These are phyloP conservation scores for Leiothrix lutea DNA, from an alignment of 2,113 vertebrate genomes.

Conservation along the genomic window DNA sequence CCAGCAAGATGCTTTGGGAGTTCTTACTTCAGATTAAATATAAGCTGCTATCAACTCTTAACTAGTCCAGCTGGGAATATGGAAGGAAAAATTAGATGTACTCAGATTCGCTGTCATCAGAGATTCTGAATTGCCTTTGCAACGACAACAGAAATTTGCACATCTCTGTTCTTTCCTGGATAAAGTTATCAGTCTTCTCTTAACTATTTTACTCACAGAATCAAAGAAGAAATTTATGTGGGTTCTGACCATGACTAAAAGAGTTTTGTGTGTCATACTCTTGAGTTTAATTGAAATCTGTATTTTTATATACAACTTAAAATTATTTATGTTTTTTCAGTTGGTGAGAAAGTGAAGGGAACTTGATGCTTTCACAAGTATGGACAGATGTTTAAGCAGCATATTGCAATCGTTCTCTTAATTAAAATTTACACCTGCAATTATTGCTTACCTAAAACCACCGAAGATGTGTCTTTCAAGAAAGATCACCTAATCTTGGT, in stretches of 20 bases:
- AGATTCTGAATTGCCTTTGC: neutral
- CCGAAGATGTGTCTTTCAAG: neutral
- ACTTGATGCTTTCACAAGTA: neutral
- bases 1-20: constrained; percentile 1
- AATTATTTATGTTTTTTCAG: neutral
- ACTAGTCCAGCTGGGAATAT: neutral
- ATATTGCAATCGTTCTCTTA: neutral
- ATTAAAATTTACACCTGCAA: neutral
- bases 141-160: neutral
- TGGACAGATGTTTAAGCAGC: neutral
- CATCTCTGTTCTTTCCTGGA: neutral
- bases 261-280: neutral
- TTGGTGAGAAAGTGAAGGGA: neutral
- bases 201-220: neutral
- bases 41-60: constrained; percentile 14
- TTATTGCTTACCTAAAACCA: neutral
- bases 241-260: neutral
- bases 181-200: neutral
- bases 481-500: neutral
- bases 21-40: constrained; percentile 33
- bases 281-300: neutral
- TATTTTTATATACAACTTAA: neutral
- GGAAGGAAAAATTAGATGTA: constrained; percentile 13
- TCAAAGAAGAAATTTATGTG: neutral
- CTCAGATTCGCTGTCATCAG: neutral